These are phyloP conservation scores for Limnephilus lunatus DNA, from an alignment of 2,888 invertebrate genomes.

Conservation along the genomic window DNA sequence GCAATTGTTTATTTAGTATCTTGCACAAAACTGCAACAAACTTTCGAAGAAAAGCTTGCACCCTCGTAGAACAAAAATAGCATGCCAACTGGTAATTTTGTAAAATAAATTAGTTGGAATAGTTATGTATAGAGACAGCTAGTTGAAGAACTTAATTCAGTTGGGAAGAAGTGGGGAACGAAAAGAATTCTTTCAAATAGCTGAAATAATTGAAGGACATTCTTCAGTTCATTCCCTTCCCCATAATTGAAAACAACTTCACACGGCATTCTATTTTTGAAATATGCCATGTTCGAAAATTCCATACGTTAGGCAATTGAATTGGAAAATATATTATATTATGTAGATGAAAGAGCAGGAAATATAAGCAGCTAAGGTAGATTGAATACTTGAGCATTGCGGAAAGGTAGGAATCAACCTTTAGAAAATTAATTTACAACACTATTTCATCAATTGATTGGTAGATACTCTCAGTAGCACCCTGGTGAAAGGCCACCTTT, in stretches of 20 bases:
- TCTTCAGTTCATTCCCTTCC: not conserved
- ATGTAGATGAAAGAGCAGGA: not conserved
- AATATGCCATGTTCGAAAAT: not conserved
- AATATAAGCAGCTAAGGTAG: not conserved
- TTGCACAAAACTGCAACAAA: constrained; percentile 12
- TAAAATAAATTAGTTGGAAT: constrained; percentile 34
- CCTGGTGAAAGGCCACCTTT: too few relatives aligned
- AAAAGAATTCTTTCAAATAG: not conserved
- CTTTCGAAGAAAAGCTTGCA: not conserved
- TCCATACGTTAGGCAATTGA: not conserved
- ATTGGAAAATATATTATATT: not conserved
- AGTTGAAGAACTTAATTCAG: not conserved
- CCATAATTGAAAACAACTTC: not conserved
- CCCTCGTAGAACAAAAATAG: constrained; percentile 7
- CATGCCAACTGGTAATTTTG: not conserved
- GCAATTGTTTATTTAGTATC: not conserved
- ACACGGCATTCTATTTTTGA: not conserved
- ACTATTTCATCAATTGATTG: too few relatives aligned
- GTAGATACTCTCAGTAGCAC: too few relatives aligned
- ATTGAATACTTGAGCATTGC: not conserved
- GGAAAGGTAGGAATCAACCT: not conserved
- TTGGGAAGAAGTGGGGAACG: not conserved
- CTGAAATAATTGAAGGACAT: not conserved
- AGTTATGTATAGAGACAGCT: constrained; percentile 29
- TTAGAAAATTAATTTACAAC: too few relatives aligned